These are phyloP conservation scores for Rhogogaster chlorosoma DNA, from an alignment of 2,888 invertebrate species.

Conservation along the genomic window DNA sequence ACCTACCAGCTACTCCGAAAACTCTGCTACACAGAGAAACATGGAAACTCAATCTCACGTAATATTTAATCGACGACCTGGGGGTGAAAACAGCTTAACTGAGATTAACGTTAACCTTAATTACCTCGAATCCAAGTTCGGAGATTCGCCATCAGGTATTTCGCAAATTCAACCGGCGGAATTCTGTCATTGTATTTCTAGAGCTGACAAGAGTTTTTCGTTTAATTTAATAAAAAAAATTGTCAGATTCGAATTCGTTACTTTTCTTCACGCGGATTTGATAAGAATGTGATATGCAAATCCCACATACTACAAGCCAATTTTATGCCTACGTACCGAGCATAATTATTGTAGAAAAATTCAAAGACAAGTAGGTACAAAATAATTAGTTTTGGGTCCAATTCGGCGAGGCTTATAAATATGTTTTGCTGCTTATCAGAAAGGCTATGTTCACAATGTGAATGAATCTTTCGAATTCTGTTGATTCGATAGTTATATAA, in stretches of 20 bases:
- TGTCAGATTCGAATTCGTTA: neutral
- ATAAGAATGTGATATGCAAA: neutral
- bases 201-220: neutral
- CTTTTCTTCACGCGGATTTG: neutral
- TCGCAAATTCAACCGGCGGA: neutral
- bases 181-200: neutral
- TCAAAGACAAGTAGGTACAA: neutral
- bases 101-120: neutral
- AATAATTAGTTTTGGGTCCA: neutral
- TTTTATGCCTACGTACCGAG: neutral
- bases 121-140: neutral
- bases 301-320: neutral
- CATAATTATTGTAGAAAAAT: neutral
- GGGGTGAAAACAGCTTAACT: neutral
- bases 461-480: neutral
- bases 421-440: neutral
- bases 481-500: neutral
- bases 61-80: neutral
- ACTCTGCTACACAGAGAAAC: neutral
- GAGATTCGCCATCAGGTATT: neutral
- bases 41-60: constrained; percentile 8
- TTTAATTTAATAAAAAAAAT: neutral
- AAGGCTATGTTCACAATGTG: neutral
- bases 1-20: neutral
- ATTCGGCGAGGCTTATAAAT: neutral